Percentiles rank a stretch among this genome's conserved stretches.
phyloP scores from a whole-genome alignment of 1,140 invertebrate species.

The Triops longicaudatus region DNA sequence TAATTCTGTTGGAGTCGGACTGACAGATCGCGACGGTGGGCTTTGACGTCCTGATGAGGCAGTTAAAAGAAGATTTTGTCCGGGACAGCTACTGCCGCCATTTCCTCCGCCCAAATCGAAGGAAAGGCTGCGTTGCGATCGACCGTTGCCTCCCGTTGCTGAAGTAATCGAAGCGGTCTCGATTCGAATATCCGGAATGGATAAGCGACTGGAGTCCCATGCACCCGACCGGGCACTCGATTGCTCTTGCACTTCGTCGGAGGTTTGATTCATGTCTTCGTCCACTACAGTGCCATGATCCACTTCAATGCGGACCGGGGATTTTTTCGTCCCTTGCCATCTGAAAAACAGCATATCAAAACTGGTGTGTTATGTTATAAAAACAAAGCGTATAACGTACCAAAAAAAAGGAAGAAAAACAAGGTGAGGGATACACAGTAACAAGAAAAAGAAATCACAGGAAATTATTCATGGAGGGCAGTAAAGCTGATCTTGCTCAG shows the following conservation, averaged over 20 bases:
- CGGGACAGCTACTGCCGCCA: background rate
- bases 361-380: background rate
- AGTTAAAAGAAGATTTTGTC: background rate
- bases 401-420: background rate
- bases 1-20: slow-evolving; percentile 23
- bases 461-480: background rate
- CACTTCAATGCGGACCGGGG: slow-evolving; percentile 29
- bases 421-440: background rate
- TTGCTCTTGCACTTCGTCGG: background rate
- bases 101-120: slow-evolving; percentile 1
- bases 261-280: background rate
- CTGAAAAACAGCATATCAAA: background rate
- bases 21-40: slow-evolving; percentile 7
- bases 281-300: slow-evolving; percentile 25
- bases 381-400: background rate
- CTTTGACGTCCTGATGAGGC: background rate
- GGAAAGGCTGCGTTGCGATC: background rate
- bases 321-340: slow-evolving; percentile 18
- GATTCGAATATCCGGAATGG: slow-evolving; percentile 14
- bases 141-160: background rate
- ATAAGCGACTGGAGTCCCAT: slow-evolving; percentile 5
- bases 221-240: background rate
- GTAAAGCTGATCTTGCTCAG: background rate
- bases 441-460: background rate
- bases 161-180: slow-evolving; percentile 10